phyloP scores from a whole-genome alignment of 2,888 invertebrate genomes.

The Octonoba sinensis region DNA sequence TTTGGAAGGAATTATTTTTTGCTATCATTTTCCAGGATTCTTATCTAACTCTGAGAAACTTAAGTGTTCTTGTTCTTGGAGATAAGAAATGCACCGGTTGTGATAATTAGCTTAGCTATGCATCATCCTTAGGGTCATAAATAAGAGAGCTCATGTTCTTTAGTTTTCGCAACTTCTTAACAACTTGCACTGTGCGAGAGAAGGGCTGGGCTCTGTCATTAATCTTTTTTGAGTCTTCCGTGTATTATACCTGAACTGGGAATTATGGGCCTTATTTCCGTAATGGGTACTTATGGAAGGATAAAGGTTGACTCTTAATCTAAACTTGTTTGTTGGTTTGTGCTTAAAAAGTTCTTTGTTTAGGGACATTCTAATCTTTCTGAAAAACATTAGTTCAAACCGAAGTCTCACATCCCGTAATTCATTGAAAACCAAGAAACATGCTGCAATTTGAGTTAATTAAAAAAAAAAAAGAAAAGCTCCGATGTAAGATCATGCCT shows the following conservation, averaged over 20 bases:
- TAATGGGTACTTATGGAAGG: constrained; percentile 17
- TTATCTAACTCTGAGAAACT: constrained; percentile 2
- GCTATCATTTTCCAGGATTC: not conserved
- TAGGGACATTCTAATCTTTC: too few relatives aligned
- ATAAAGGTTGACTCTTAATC: too few relatives aligned
- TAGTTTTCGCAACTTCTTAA: constrained; percentile 37
- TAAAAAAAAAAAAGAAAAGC: too few relatives aligned
- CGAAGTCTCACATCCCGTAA: too few relatives aligned
- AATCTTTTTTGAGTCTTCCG: constrained; percentile 27
- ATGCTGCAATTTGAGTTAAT: too few relatives aligned
- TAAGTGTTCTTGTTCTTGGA: not conserved
- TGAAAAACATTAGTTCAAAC: too few relatives aligned
- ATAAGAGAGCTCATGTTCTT: constrained; percentile 17
- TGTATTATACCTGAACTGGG: not conserved
- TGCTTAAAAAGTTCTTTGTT: too few relatives aligned
- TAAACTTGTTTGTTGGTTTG: too few relatives aligned
- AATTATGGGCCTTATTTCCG: constrained; percentile 35
- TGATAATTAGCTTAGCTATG: constrained; percentile 33
- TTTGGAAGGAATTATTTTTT: not conserved
- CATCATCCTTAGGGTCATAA: constrained; percentile 26
- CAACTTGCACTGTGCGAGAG: constrained; percentile 35
- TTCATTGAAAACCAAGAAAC: too few relatives aligned
- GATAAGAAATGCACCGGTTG: not conserved
- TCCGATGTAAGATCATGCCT: too few relatives aligned
- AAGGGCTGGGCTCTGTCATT: constrained; percentile 39